A percentile compares a stretch with the other conserved stretches of the same genome.
Evolutionary conservation across 2,113 vertebrate genomes (phyloP).

Genomic region (Sturnira hondurensis): DNA sequence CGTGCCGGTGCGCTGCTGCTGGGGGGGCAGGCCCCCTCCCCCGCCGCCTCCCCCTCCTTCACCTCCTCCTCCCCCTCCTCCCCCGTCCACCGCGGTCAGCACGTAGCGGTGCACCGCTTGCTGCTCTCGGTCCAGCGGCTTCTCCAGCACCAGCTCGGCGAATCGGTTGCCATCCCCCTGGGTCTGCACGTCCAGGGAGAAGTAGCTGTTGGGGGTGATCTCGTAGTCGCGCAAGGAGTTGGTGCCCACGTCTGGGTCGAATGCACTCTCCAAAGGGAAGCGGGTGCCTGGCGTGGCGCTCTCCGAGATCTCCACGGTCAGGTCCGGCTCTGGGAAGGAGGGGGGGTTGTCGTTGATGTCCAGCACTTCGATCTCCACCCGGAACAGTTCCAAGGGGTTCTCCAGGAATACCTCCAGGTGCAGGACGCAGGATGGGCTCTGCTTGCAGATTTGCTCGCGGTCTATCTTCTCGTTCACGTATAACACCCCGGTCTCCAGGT

Average conservation of each 20-base stretch:
- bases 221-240: constrained; percentile 97
- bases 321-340: constrained; percentile 93
- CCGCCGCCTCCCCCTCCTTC: constrained; percentile 58
- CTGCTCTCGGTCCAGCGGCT: constrained; percentile 95
- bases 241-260: constrained; percentile 96
- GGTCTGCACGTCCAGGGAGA: constrained; percentile 96
- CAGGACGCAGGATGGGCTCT: constrained; percentile 93
- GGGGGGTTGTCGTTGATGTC: constrained; percentile 99
- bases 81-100: constrained; percentile 96
- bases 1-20: constrained; percentile 92
- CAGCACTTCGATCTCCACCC: constrained; percentile 95
- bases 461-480: constrained; percentile 96
- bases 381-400: constrained; percentile 96
- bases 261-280: constrained; percentile 96
- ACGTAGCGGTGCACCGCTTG: constrained; percentile 96
- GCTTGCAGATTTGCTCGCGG: constrained; percentile 95
- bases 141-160: constrained; percentile 95
- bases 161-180: constrained; percentile 95
- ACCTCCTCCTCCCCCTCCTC: constrained; percentile 74
- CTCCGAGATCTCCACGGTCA: constrained; percentile 97
- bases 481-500: constrained; percentile 94
- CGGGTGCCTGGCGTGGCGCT: constrained; percentile 97
- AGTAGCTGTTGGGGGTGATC: constrained; percentile 95
- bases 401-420: constrained; percentile 98
- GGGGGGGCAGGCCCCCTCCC: constrained; percentile 72